Conservation (phyloP, 1,140 invertebrate genomes). For the Cyclina sinensis region DNA sequence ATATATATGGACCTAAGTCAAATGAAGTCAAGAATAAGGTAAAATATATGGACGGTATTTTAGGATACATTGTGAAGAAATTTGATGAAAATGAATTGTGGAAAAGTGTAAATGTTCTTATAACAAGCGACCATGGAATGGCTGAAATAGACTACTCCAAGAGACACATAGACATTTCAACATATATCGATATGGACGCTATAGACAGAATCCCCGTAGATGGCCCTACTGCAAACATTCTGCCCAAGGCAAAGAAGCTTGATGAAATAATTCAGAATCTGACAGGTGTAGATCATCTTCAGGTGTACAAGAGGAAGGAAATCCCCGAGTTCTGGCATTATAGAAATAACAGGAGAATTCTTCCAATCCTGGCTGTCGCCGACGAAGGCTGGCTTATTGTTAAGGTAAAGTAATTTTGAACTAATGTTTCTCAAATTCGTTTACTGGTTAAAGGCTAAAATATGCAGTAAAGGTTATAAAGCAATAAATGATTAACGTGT, state of each 20-base stretch:
- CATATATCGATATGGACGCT: slow-evolving; percentile 22
- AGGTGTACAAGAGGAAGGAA: slow-evolving; percentile 76
- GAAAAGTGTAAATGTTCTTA: slow-evolving; percentile 90
- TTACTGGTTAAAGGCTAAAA: too few relatives aligned
- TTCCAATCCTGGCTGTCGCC: slow-evolving; percentile 77
- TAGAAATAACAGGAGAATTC: slow-evolving; percentile 88
- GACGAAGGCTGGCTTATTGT: slow-evolving; percentile 76
- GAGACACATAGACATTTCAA: slow-evolving; percentile 69
- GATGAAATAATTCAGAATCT: slow-evolving; percentile 57
- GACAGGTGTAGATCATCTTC: slow-evolving; percentile 41
- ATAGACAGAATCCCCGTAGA: slow-evolving; percentile 2
- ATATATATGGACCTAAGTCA: slow-evolving; percentile 83
- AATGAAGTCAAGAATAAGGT: slow-evolving; percentile 76
- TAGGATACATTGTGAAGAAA: slow-evolving; percentile 82
- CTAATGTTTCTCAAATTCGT: too few relatives aligned
- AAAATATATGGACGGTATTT: slow-evolving; percentile 73
- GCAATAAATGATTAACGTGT: too few relatives aligned
- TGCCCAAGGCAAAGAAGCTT: slow-evolving; percentile 60
- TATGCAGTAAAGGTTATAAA: too few relatives aligned
- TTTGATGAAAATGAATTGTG: slow-evolving; percentile 84
- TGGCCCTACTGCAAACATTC: slow-evolving; percentile 65
- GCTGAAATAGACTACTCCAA: slow-evolving; percentile 86
- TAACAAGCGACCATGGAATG: slow-evolving; percentile 93
- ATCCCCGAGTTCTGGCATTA: slow-evolving; percentile 88
- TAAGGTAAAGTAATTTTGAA: too few relatives aligned